A percentile compares a stretch with the other conserved stretches of the same genome.
These are phyloP conservation scores for Monochamus saltuarius DNA, from an alignment of 1,140 invertebrate genomes.

Conservation along the genomic window DNA sequence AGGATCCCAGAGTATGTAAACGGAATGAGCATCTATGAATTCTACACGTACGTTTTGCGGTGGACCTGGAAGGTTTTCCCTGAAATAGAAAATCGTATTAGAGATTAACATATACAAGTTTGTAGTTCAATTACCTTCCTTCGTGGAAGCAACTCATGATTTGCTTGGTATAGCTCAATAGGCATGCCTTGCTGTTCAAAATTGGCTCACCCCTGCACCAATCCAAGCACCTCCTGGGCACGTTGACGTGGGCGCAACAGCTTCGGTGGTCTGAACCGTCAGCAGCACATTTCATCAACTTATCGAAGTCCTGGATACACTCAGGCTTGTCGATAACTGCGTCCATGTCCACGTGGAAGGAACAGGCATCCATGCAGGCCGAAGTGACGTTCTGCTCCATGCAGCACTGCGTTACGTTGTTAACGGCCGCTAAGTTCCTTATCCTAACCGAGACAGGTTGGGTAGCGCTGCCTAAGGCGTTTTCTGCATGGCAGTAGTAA, in stretches of 20 bases:
- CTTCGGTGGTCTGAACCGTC: conserved; percentile 77
- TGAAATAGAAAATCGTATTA: conserved; percentile 13
- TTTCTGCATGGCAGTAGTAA: conserved; percentile 80
- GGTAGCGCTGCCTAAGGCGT: conserved; percentile 71
- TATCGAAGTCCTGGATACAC: conserved; percentile 79
- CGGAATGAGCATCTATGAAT: conserved; percentile 60
- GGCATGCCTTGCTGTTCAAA: conserved; percentile 64
- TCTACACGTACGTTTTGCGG: conserved; percentile 69
- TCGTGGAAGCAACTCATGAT: conserved; percentile 81
- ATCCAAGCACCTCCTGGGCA: conserved; percentile 73
- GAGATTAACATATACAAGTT: too few relatives aligned
- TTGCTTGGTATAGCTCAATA: conserved; percentile 68
- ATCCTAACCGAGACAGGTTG: conserved; percentile 71
- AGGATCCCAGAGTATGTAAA: conserved; percentile 71
- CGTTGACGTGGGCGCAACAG: conserved; percentile 73
- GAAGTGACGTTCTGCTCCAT: conserved; percentile 71
- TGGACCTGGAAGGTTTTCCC: conserved; percentile 75
- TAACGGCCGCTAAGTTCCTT: conserved; percentile 59
- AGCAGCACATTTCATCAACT: conserved; percentile 81
- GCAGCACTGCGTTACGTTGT: conserved; percentile 75
- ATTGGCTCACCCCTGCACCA: conserved; percentile 71
- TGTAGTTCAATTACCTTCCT: conserved; percentile 50
- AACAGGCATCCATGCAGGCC: conserved; percentile 75
- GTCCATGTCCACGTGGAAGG: conserved; percentile 78
- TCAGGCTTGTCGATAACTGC: conserved; percentile 61